Base-by-base conservation (phyloP, 2,797 vertebrate genomes). In the Ctenopoma multispine region DNA sequence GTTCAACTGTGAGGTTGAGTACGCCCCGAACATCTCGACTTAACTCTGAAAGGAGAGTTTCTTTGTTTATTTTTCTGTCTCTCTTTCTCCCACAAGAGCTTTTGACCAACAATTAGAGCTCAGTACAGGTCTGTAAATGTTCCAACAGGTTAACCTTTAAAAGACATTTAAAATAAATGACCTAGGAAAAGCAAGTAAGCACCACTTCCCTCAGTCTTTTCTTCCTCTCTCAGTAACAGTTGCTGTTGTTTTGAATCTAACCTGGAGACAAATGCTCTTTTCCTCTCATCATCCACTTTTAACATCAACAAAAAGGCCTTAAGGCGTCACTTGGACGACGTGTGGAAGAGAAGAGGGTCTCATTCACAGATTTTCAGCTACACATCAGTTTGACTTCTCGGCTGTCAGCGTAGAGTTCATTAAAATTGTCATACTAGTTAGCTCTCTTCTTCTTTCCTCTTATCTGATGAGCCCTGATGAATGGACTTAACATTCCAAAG, bases 71-170 rank as follows among this genome's bases (percentile, higher is more conserved):
- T 40, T 13, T 20, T 12, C 29, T 36, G 41, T 53, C 40, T 54
- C 53, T 63, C 11, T 24, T 20, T 59, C 58, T 75, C 66, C 43
- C 70, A 64, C 64, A 72, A 85, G 82, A 41, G 63, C 83, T 79
- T 80, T 89, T 11, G 60, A 59, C 69, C 61, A 74, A 78, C 89
- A 83, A 72, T 87, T 80, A 79, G 59, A 38, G 53, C 82, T 63
- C 75, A 50, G 79, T 56, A 21, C 73, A 38, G 75, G 69, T 82
- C 85, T 82, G 85, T 84, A 80, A 90, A 91, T 88, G 89, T 90
- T 92, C 87, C 89, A 90, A 83, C 80, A 74, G 85, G 86, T 90
- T 92, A 90, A 92, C 89, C 90, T 91, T 92, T 92, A 89, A 91
- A 87, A 80, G 83, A 86, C 77, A 84, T 89, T 90, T 85, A 83